Evolutionary conservation across 2,888 invertebrate genomes (phyloP).

Genomic region (Neoascia interrupta): DNA sequence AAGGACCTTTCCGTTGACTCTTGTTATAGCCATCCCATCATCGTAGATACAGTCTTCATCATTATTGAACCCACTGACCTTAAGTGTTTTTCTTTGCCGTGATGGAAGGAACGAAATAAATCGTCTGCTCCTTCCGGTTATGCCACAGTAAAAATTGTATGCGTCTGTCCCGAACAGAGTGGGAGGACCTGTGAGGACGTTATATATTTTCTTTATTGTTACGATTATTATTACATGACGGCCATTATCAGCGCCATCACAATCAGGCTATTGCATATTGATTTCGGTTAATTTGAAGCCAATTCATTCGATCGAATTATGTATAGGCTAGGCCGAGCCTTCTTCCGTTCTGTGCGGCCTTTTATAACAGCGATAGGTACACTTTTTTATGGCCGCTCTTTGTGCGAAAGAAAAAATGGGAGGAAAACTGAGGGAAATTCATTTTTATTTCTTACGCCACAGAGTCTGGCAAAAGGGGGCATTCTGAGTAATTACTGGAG

Average conservation of each 20-base stretch:
- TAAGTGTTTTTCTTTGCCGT: constrained; percentile 43
- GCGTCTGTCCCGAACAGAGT: not conserved
- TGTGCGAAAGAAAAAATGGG: not conserved
- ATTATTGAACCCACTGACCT: constrained; percentile 48
- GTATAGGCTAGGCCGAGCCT: constrained; percentile 14
- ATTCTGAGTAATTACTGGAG: constrained; percentile 25
- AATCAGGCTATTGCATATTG: constrained; percentile 50
- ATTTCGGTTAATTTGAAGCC: constrained; percentile 39
- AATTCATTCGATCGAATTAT: constrained; percentile 26
- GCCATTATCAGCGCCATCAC: constrained; percentile 42
- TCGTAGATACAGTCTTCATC: constrained; percentile 14
- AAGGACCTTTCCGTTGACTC: constrained; percentile 11
- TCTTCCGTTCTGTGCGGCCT: constrained; percentile 5
- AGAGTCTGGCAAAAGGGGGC: not conserved
- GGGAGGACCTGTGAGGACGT: not conserved
- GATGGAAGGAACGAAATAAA: constrained; percentile 43
- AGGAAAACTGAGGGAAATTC: not conserved
- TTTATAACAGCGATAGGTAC: not conserved
- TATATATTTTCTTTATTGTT: constrained; percentile 13
- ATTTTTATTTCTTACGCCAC: not conserved
- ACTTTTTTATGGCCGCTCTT: constrained; percentile 2
- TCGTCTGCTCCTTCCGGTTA: constrained; percentile 36
- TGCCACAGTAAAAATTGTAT: not conserved
- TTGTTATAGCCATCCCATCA: constrained; percentile 14
- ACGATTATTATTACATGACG: constrained; percentile 44